These are phyloP conservation scores for Hyperoodon ampullatus DNA, from an alignment of 2,113 vertebrate genomes.

Conservation along the genomic window DNA sequence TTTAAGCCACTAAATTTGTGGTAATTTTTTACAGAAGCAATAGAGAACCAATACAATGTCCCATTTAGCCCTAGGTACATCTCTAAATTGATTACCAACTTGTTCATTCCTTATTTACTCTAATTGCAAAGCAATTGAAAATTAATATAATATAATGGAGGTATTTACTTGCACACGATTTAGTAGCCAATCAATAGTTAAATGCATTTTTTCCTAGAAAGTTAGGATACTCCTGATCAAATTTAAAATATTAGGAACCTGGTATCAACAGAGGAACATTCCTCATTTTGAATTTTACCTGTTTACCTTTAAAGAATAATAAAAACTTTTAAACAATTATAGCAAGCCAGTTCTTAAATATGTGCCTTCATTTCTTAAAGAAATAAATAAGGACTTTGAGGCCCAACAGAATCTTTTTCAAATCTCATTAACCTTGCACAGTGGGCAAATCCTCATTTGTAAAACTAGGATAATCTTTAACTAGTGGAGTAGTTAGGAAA, in stretches of 20 bases:
- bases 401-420: background rate
- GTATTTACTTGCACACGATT: background rate
- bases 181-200: background rate
- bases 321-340: background rate
- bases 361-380: background rate
- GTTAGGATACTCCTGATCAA: background rate
- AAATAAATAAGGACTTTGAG: background rate
- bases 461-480: background rate
- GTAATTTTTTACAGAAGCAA: background rate
- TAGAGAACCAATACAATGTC: background rate
- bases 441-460: background rate
- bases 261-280: background rate
- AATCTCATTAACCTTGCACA: background rate
- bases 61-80: background rate
- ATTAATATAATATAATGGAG: background rate
- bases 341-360: background rate
- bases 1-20: background rate
- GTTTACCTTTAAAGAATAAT: background rate
- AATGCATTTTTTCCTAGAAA: background rate
- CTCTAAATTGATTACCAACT: background rate
- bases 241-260: background rate
- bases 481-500: fast-evolving
- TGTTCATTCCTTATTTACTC: background rate
- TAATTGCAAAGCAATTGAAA: background rate
- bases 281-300: background rate